These are phyloP conservation scores for Sceliomorpha sp. DNA, from an alignment of 2,888 invertebrate species.

Conservation along the genomic window DNA sequence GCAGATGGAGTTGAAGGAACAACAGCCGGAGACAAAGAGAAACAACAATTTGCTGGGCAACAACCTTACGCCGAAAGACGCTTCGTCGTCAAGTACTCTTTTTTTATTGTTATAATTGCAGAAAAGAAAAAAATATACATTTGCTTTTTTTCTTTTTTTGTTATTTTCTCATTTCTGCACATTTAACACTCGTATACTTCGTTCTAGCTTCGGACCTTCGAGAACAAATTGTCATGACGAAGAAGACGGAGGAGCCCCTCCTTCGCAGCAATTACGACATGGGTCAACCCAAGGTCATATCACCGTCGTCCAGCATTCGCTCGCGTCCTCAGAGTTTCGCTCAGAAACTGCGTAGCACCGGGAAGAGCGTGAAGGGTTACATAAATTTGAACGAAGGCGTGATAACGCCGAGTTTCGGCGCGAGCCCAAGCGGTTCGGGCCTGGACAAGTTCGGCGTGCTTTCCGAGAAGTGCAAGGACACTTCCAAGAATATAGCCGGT, in stretches of 20 bases:
- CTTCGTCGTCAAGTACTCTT: slow-evolving; percentile 83
- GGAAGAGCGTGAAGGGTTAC: slow-evolving; percentile 92
- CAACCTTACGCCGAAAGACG: slow-evolving; percentile 82
- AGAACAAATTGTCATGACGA: slow-evolving; percentile 82
- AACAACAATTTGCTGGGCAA: slow-evolving; percentile 78
- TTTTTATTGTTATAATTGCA: too few species aligned
- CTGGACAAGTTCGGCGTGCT: slow-evolving; percentile 81
- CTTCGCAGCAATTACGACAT: slow-evolving; percentile 66
- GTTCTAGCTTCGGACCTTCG: slow-evolving; percentile 85
- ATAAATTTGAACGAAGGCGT: slow-evolving; percentile 90
- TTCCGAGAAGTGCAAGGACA: slow-evolving; percentile 81
- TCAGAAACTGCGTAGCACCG: slow-evolving; percentile 91
- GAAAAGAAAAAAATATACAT: too few species aligned
- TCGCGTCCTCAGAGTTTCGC: slow-evolving; percentile 92
- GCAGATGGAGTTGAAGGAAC: slow-evolving; percentile 92
- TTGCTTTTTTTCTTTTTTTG: background rate
- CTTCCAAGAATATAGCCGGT: slow-evolving; percentile 78
- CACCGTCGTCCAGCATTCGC: slow-evolving; percentile 82
- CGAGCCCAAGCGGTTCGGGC: slow-evolving; percentile 84
- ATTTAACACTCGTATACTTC: too few species aligned
- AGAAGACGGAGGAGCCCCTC: slow-evolving; percentile 70
- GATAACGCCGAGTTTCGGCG: slow-evolving; percentile 86
- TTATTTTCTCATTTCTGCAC: too few species aligned
- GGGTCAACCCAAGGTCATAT: slow-evolving; percentile 77
- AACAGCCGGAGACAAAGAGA: slow-evolving; percentile 81